Conservation (phyloP, 2,113 vertebrate species). For the Archocentrus centrarchus region DNA sequence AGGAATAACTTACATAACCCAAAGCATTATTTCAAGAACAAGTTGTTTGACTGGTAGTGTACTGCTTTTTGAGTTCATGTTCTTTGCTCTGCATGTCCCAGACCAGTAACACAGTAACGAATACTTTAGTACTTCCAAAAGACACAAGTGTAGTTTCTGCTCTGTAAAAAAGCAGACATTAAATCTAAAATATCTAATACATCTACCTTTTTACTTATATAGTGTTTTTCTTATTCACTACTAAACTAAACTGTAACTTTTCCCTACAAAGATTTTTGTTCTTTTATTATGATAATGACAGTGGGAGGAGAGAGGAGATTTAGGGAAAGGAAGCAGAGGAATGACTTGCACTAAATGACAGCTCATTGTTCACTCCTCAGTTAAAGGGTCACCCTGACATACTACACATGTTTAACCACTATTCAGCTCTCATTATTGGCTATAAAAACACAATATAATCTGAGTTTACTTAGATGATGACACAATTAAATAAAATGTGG, state of each 20-base stretch:
- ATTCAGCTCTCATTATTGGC: not conserved
- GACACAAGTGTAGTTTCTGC: no score
- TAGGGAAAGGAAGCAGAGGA: not conserved
- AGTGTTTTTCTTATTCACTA: not conserved
- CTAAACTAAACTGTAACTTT: not conserved
- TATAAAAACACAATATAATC: not conserved
- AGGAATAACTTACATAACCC: not conserved
- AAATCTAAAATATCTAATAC: not conserved
- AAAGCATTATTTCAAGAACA: no score
- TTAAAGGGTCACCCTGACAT: no score
- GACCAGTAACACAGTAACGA: no score
- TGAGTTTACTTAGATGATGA: not conserved
- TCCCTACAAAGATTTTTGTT: not conserved
- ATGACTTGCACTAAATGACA: not conserved
- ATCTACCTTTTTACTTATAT: no score
- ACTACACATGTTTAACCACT: not conserved
- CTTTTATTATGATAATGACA: not conserved
- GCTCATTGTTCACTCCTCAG: accelerated
- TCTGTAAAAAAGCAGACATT: not conserved
- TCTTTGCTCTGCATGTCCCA: no score
- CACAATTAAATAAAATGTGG: not conserved
- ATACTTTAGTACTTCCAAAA: no score
- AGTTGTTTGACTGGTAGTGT: no score
- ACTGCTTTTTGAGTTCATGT: no score
- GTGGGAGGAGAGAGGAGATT: not conserved